A percentile compares a stretch with the other conserved stretches of the same genome.
Conservation (phyloP, 1,140 invertebrate genomes). For the Drosophila sturtevanti region DNA sequence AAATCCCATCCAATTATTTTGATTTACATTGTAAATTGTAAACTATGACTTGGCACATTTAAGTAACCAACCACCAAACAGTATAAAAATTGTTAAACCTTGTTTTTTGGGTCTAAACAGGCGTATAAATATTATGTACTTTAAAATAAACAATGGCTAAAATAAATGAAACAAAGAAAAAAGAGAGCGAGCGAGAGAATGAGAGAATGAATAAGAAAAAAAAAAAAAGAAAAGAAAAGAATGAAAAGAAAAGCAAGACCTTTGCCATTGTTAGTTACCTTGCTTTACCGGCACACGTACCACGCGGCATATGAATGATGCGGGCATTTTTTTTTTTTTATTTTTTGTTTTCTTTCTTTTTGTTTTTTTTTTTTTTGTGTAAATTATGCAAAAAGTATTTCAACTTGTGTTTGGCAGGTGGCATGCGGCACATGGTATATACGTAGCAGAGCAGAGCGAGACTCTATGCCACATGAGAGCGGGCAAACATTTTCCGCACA, state of each 20-base stretch:
- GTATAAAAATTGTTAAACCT: too few species aligned
- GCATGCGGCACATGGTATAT: slow-evolving; percentile 32
- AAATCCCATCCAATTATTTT: background rate
- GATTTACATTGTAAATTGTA: too few species aligned
- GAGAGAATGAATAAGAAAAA: background rate
- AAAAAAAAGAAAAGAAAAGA: slow-evolving; percentile 7
- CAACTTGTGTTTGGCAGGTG: slow-evolving; percentile 33
- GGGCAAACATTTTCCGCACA: slow-evolving; percentile 64
- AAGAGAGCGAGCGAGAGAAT: background rate
- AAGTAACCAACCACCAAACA: background rate
- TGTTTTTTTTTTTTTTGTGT: slow-evolving; percentile 10
- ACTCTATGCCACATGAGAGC: too few species aligned
- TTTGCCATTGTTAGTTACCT: slow-evolving; percentile 63
- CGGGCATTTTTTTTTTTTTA: slow-evolving; percentile 28
- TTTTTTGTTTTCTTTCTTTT: slow-evolving; percentile 12
- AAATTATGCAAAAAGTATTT: slow-evolving; percentile 71
- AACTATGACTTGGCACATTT: background rate
- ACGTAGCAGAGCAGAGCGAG: slow-evolving; percentile 1
- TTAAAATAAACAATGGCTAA: slow-evolving; percentile 54
- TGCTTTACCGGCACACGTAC: slow-evolving; percentile 46
- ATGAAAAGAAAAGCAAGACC: slow-evolving; percentile 14
- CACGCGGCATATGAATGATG: slow-evolving; percentile 54
- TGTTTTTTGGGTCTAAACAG: slow-evolving; percentile 18
- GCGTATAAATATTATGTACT: slow-evolving; percentile 28
- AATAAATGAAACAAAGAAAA: slow-evolving; percentile 33